These are phyloP conservation scores for Eueides isabella DNA, from an alignment of 1,140 invertebrate genomes.

Conservation along the genomic window DNA sequence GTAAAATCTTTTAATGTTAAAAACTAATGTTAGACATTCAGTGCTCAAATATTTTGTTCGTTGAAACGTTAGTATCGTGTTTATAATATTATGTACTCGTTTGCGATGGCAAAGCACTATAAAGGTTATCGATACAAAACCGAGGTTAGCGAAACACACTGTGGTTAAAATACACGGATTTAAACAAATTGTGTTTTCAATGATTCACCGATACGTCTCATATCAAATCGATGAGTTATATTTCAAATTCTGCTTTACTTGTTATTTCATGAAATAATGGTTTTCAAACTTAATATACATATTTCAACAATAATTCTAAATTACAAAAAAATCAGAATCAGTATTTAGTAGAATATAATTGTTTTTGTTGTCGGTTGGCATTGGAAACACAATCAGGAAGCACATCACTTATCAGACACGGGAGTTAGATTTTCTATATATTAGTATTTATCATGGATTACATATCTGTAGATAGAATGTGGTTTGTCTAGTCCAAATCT, in stretches of 20 bases:
- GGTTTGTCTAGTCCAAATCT: conserved; percentile 81
- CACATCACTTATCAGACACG: conserved; percentile 67
- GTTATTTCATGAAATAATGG: neutral
- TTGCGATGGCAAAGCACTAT: conserved; percentile 36
- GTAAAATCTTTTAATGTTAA: conserved; percentile 46
- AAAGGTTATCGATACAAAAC: conserved; percentile 36
- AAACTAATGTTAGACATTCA: conserved; percentile 50
- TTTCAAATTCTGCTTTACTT: neutral
- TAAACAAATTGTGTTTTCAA: conserved; percentile 30
- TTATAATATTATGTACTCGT: conserved; percentile 38
- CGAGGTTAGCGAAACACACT: conserved; percentile 42
- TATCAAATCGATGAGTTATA: neutral
- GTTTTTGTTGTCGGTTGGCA: conserved; percentile 38
- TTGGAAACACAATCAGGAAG: conserved; percentile 65
- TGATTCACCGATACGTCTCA: conserved; percentile 1
- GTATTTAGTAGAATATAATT: neutral
- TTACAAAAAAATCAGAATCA: too few relatives aligned
- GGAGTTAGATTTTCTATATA: conserved; percentile 77
- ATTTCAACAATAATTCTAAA: neutral
- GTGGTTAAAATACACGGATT: conserved; percentile 29
- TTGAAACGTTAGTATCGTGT: conserved; percentile 44
- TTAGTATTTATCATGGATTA: conserved; percentile 81
- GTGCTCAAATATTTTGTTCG: conserved; percentile 57
- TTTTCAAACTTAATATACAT: neutral
- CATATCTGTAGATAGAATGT: conserved; percentile 82